A percentile compares a stretch with the other conserved stretches of the same genome.
Evolutionary conservation across 2,888 invertebrate genomes (phyloP).

Genomic region (Drosophila limbata): DNA sequence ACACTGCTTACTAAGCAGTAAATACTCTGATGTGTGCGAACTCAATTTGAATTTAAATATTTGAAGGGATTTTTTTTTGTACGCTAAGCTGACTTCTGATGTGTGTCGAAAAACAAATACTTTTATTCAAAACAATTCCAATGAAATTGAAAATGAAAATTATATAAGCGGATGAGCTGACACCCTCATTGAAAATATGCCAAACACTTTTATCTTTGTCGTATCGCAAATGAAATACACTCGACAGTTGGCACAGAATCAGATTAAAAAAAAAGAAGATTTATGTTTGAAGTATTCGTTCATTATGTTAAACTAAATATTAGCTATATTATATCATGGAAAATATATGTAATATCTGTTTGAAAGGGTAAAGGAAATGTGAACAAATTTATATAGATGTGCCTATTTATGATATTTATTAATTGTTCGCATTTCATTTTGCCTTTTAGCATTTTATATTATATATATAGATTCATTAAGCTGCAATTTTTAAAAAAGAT

Average conservation of each 20-base stretch:
- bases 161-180: conserved; percentile 7
- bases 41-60: conserved; percentile 52
- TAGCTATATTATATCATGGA: too few species aligned
- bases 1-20: conserved; percentile 17
- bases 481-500: conserved; percentile 49
- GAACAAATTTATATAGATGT: neutral
- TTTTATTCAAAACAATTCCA: conserved; percentile 35
- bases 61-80: conserved; percentile 20
- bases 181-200: conserved; percentile 8
- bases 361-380: neutral
- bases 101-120: conserved; percentile 14
- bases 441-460: conserved; percentile 42
- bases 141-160: conserved; percentile 19
- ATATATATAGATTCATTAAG: conserved; percentile 77
- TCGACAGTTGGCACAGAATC: neutral
- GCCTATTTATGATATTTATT: conserved; percentile 21
- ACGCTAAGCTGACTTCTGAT: conserved; percentile 36
- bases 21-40: conserved; percentile 53
- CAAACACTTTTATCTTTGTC: conserved; percentile 6
- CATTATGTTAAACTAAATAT: neutral
- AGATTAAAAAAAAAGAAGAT: neutral
- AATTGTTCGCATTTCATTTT: conserved; percentile 21
- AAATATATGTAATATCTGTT: neutral
- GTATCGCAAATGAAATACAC: neutral
- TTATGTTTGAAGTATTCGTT: neutral